A percentile compares a stretch with the other conserved stretches of the same genome.
phyloP scores from a whole-genome alignment of 2,797 vertebrate genomes.

The Pseudocheirus occidentalis region DNA sequence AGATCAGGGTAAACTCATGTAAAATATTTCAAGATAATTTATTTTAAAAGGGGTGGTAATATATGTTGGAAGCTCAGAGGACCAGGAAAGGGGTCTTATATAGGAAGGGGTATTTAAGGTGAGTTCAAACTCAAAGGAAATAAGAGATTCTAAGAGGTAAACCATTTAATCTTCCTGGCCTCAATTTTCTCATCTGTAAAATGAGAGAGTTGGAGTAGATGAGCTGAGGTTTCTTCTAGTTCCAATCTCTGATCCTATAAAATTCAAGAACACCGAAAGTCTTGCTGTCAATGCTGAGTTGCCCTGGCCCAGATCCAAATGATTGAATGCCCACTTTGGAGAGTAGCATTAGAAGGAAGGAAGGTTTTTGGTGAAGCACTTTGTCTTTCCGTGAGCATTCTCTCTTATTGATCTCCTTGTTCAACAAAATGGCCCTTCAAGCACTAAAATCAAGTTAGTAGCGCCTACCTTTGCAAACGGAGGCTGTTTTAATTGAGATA shows the following conservation, averaged over 20 bases:
- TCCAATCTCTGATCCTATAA: neutral
- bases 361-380: neutral
- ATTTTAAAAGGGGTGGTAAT: neutral
- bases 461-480: slow-evolving; percentile 50
- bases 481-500: slow-evolving; percentile 73
- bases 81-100: neutral
- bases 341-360: neutral
- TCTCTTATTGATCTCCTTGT: slow-evolving; percentile 39
- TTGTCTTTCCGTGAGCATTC: neutral
- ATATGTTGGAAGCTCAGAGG: neutral
- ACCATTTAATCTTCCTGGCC: neutral
- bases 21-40: neutral
- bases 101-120: neutral
- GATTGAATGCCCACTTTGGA: neutral
- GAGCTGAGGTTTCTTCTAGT: neutral
- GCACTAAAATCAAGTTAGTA: slow-evolving; percentile 37
- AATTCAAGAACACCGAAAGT: neutral
- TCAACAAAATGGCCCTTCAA: slow-evolving; percentile 27
- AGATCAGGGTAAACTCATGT: neutral
- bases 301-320: neutral
- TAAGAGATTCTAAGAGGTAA: neutral
- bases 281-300: neutral
- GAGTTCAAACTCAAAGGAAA: neutral
- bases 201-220: neutral
- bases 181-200: neutral